These are phyloP conservation scores for Labroides dimidiatus DNA, from an alignment of 2,797 vertebrate genomes.

Conservation along the genomic window DNA sequence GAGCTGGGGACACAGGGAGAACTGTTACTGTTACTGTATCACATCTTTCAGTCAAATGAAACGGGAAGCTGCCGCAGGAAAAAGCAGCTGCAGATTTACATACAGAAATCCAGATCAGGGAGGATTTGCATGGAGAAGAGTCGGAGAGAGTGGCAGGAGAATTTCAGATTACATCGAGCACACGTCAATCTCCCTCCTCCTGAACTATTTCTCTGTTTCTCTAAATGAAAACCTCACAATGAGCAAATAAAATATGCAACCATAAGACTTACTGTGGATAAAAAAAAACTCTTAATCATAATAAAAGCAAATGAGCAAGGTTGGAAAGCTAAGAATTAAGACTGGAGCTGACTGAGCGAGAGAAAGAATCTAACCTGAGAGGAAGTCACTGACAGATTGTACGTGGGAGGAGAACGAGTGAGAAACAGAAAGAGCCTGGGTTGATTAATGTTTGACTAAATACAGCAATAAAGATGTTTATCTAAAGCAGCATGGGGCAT, in stretches of 20 bases:
- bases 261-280: too few relatives aligned
- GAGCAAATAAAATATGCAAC: too few relatives aligned
- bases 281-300: too few relatives aligned
- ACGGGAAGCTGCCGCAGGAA: constrained; percentile 41
- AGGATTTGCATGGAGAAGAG: constrained; percentile 51
- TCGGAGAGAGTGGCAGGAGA: background rate
- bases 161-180: background rate
- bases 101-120: constrained; percentile 17
- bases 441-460: constrained; percentile 36
- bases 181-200: background rate
- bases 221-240: background rate
- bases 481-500: background rate
- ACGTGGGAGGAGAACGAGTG: constrained; percentile 47
- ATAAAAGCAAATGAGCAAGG: too few relatives aligned
- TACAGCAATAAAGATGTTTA: background rate
- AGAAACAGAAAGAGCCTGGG: constrained; percentile 4
- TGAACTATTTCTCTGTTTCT: background rate
- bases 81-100: constrained; percentile 51
- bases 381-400: constrained; percentile 29
- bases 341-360: background rate
- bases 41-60: constrained; percentile 66
- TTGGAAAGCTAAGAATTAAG: too few relatives aligned
- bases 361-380: background rate
- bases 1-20: constrained; percentile 24
- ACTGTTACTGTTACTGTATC: constrained; percentile 47